Base-by-base conservation (phyloP, 2,797 vertebrate species). In the Lithobates pipiens region DNA sequence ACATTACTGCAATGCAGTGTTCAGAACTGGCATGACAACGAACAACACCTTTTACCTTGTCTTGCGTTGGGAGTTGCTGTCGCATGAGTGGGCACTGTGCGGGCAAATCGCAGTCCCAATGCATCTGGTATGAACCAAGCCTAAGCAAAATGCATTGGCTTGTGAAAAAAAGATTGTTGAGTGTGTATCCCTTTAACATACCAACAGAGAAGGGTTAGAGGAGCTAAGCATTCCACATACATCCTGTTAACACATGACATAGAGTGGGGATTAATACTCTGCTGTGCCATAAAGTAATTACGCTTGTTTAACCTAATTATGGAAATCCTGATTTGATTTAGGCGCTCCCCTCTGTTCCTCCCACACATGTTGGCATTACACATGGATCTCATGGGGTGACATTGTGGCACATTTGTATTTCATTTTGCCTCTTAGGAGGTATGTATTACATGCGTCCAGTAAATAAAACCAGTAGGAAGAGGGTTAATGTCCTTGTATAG, bases 261-360 rank as follows among this genome's bases (percentile, higher is more conserved):
- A 39, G 15, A 71, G 69, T 2, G 16, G 34, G 39, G 27, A 57
- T 63, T 16, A 57, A 15, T 57, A 77, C 32, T 27, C 13, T 54
- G 13, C 13, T 21, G 23, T 50, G n/a, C 32, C 29, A 4, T 72
- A 75, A n/a, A 74, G 42, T 32, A 50, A 46, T 83, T 76, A 67
- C 39, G 25, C 10, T 27, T 36, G 39, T 39, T 39, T 76, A 25
- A 11, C n/a, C 54, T 82, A 82, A 84, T 77, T 71, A 36, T 23
- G 27, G 16, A 70, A 65, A 34, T 50, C 27, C 42, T 36, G 34
- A 18, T 57, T 70, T 7, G 8, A 42, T 76, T 63, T 27, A 42
- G n/a, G 13, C 3, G 9, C 23, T 34, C 11, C 25, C 68, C n/a
- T 25, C 15, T 13, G 46, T 32, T n/a, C 61, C 46, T 10, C 50